A percentile compares a stretch with the other conserved stretches of the same genome.
These are phyloP conservation scores for Bettongia penicillata DNA, from an alignment of 2,113 vertebrate species.

Conservation along the genomic window DNA sequence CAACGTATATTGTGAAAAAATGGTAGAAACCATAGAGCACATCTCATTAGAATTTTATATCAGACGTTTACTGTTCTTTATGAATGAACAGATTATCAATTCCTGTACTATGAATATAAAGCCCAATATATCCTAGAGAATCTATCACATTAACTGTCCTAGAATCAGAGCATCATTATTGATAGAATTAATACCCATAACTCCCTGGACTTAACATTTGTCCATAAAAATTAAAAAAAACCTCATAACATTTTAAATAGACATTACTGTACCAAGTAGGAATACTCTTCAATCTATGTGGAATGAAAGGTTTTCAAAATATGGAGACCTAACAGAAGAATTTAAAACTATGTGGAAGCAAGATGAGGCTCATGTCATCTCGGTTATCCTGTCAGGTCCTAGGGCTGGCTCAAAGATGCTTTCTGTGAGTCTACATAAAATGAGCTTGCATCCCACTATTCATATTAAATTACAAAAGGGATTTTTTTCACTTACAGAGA, in stretches of 20 bases:
- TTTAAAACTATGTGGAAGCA: neutral
- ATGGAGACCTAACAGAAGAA: neutral
- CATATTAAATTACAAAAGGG: neutral
- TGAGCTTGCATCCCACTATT: neutral
- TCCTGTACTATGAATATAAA: neutral
- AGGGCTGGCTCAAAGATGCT: neutral
- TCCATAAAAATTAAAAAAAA: neutral
- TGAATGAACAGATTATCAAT: neutral
- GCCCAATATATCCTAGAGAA: neutral
- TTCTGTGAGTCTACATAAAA: neutral
- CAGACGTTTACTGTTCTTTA: neutral
- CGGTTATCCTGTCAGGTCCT: neutral
- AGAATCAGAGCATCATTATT: neutral
- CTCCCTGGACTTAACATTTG: neutral
- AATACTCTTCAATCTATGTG: neutral
- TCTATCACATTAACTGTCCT: neutral
- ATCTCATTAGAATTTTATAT: neutral
- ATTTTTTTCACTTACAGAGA: neutral
- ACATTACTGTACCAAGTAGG: neutral
- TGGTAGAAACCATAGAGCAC: neutral
- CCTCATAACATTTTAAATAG: neutral
- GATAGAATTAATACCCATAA: neutral
- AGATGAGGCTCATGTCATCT: neutral
- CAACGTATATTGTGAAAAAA: neutral
- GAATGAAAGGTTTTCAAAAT: neutral